phyloP scores from a whole-genome alignment of 2,797 vertebrate species.

The Adelosebastes latens region DNA sequence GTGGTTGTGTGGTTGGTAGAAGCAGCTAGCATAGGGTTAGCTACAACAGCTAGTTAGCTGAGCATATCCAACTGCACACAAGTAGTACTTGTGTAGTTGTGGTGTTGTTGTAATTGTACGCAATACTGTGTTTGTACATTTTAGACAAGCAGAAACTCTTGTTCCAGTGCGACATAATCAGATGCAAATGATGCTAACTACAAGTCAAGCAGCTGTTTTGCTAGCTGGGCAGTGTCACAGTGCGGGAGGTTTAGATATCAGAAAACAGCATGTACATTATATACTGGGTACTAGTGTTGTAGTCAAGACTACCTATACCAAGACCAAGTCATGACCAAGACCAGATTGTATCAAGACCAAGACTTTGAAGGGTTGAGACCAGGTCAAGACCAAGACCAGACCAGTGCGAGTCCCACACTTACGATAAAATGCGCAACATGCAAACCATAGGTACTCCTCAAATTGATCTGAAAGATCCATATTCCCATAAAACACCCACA shows the following conservation, averaged over 20 bases:
- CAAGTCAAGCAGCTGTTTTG: not conserved
- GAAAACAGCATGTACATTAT: not conserved
- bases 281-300: not conserved
- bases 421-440: too few relatives aligned
- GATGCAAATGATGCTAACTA: not conserved
- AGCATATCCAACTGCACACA: not conserved
- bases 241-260: constrained; percentile 1
- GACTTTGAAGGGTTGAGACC: too few relatives aligned
- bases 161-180: not conserved
- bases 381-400: too few relatives aligned
- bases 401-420: too few relatives aligned
- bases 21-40: not conserved
- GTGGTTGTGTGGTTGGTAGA: constrained; percentile 6
- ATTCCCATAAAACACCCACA: too few relatives aligned
- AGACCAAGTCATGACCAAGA: too few relatives aligned
- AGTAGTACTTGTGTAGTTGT: not conserved
- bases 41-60: not conserved
- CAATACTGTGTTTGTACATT: constrained; percentile 3
- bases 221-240: not conserved
- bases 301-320: too few relatives aligned
- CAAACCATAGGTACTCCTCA: too few relatives aligned
- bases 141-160: not conserved
- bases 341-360: too few relatives aligned
- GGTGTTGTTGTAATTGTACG: not conserved
- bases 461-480: too few relatives aligned